Evolutionary conservation across 2,888 invertebrate genomes (phyloP).

Genomic region (Buathra laborator): DNA sequence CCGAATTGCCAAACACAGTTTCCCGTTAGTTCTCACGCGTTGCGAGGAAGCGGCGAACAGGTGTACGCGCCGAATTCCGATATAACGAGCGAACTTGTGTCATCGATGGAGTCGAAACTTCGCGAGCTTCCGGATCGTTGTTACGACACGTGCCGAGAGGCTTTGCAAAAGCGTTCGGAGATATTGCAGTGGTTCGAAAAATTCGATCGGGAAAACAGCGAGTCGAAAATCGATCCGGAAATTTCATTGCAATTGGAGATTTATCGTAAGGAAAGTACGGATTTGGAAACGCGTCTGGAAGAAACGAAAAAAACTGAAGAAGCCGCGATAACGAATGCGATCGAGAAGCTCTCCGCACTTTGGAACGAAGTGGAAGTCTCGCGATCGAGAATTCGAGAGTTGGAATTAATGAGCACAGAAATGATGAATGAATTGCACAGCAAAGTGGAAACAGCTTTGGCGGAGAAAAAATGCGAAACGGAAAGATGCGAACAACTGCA

Average conservation of each 20-base stretch:
- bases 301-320: conserved; percentile 59
- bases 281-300: conserved; percentile 65
- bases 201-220: conserved; percentile 44
- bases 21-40: conserved; percentile 39
- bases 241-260: conserved; percentile 59
- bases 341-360: conserved; percentile 54
- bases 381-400: conserved; percentile 62
- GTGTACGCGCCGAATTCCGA: conserved; percentile 50
- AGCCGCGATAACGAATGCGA: conserved; percentile 63
- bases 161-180: conserved; percentile 70
- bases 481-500: conserved; percentile 70
- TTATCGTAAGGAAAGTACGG: conserved; percentile 60
- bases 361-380: conserved; percentile 60
- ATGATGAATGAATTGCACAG: conserved; percentile 65
- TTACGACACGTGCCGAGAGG: conserved; percentile 70
- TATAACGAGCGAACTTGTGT: conserved; percentile 69
- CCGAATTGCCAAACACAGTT: conserved; percentile 13
- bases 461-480: conserved; percentile 71
- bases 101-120: conserved; percentile 70
- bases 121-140: conserved; percentile 66
- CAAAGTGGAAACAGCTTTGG: conserved; percentile 62
- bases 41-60: conserved; percentile 43
- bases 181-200: conserved; percentile 68
- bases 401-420: conserved; percentile 61
- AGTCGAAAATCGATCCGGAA: conserved; percentile 42